These are phyloP conservation scores for Gorsachius goisagi DNA, from an alignment of 2,113 vertebrate genomes.

Conservation along the genomic window DNA sequence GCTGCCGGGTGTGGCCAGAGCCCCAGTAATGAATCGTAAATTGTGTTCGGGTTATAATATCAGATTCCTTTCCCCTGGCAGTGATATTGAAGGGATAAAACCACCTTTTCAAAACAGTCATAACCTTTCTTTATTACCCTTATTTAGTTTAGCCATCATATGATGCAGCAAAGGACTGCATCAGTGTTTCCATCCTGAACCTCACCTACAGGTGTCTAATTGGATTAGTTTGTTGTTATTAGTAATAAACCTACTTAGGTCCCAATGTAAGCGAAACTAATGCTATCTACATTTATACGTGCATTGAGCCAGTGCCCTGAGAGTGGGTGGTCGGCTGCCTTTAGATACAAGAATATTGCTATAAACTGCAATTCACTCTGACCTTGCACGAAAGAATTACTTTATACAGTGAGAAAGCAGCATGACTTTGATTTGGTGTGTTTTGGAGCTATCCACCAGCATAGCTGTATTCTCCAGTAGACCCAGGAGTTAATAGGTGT, in stretches of 20 bases:
- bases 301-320: neutral
- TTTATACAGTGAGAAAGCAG: neutral
- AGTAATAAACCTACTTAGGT: neutral
- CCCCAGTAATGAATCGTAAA: conserved; percentile 68
- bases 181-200: neutral
- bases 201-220: neutral
- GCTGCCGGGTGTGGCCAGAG: conserved; percentile 69
- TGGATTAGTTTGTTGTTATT: neutral
- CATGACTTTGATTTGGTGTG: neutral
- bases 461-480: neutral
- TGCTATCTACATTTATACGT: neutral
- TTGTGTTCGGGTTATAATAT: conserved; percentile 60
- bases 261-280: neutral
- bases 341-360: neutral
- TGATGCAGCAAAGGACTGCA: neutral
- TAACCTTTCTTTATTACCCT: neutral
- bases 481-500: neutral
- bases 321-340: neutral
- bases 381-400: neutral
- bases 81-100: conserved; percentile 29
- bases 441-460: neutral
- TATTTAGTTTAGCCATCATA: neutral
- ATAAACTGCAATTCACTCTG: neutral
- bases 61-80: neutral
- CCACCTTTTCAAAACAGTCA: conserved; percentile 25